Base-by-base conservation (phyloP, 2,888 invertebrate species). In the Argyra leucocephala region DNA sequence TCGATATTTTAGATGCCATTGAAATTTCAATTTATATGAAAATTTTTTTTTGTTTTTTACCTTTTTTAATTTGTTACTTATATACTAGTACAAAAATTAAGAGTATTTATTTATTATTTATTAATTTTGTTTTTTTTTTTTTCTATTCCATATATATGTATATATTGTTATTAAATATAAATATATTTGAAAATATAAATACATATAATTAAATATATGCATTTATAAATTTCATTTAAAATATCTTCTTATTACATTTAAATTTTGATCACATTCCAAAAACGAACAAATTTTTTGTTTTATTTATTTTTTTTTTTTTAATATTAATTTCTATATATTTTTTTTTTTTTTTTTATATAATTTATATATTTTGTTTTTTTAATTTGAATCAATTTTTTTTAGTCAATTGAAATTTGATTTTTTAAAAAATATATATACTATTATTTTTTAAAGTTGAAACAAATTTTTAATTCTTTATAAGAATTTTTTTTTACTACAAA, bases 221-320 rank as follows among this genome's bases (percentile, higher is more conserved):
- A 48, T 48, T 48, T 48, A 48, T 48, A 48, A 5, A 7, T 48
- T 48, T 18, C 9, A 2, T 48, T 48, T 48, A 18, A 18, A 48
- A 48, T 48, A 48, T 48, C 48, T 48, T 18, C 48, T 48, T 48
- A 48, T 48, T 48, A 48, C n/a, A 48, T 48, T 31, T 48, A 48
- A 48, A 48, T 48, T 48, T 48, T 48, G 48, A 48, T 48, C 48
- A 48, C 48, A 48, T 48, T 48, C 48, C 48, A 48, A 48, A n/a
- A 48, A 48, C 48, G 48, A 48, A 48, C 48, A 48, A 48, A 48
- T 9, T 48, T 48, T 48, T 48, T 48, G 5, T 48, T 18, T 37
- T 10, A 10, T 31, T 48, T 18, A 18, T n/a, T 48, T 12, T 18
- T 48, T 2, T 10, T 37, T 12, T 15, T 48, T 48, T 18, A 48